Base-by-base conservation (phyloP, 2,888 invertebrate species). In the Idaea aversata region DNA sequence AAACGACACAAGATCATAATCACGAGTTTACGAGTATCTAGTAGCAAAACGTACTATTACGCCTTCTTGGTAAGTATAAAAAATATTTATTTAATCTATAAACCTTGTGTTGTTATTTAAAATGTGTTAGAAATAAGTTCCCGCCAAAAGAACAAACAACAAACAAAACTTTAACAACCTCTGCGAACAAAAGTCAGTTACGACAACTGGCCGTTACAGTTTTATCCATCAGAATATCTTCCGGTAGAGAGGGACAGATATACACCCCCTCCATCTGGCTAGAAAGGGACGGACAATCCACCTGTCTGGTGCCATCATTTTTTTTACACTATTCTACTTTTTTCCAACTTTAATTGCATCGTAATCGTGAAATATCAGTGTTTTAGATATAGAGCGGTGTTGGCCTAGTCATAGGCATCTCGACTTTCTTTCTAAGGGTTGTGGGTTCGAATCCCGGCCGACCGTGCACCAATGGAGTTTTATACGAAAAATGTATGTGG, bases 151-250 rank as follows among this genome's bases (percentile, higher is more conserved):
- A 67, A 65, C 67, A 63, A 67, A 65, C 66, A 66, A 67, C 71
- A 67, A 59, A 47, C 15, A 16, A 74, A 79, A 84, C 70, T 86
- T 91, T 90, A 84, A 87, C 77, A 75, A 63, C 70, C 85, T 63
- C 76, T 72, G 73, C 13, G 66, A 79, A 82, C 82, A 87, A 88
- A 90, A 91, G 91, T 90, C 90, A 88, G 90, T 91, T 92, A 90
- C 89, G 82, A 87, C 88, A 87, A 85, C 81, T 79, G 81, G 87
- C 90, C 90, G 92, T 92, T 91, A 91, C 87, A 90, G 79, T 88
- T 59, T 88, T 88, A 85, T 80, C 84, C 87, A 85, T 81, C 84
- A 84, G 80, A 77, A 74, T 70, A 81, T 85, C 86, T 88, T 89
- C 88, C 87, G 88, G 79, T 80, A 80, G 87, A 89, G 25, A 68